Conservation (phyloP, 2,888 invertebrate species). For the Dryadula phaetusa region DNA sequence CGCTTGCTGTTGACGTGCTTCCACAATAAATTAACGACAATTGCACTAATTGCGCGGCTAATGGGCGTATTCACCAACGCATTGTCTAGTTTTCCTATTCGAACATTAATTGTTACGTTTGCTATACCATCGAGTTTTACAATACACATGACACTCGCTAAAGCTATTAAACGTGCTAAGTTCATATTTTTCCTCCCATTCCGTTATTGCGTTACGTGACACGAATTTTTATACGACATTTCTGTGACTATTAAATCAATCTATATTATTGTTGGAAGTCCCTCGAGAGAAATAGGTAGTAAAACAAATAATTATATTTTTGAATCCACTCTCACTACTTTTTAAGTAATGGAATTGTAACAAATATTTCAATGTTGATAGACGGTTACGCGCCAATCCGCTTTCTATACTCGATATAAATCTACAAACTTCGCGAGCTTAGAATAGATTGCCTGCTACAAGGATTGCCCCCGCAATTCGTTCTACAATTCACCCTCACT, state of each 20-base stretch:
- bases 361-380: conserved; percentile 64
- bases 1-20: conserved; percentile 57
- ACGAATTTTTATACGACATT: conserved; percentile 54
- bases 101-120: conserved; percentile 65
- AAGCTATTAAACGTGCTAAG: conserved; percentile 5
- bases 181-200: conserved; percentile 50
- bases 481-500: conserved; percentile 51
- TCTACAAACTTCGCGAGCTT: conserved; percentile 72
- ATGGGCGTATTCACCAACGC: conserved; percentile 71
- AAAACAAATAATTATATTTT: conserved; percentile 60
- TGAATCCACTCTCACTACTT: conserved; percentile 46
- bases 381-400: conserved; percentile 64
- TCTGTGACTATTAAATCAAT: conserved; percentile 62
- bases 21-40: conserved; percentile 80
- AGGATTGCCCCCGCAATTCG: conserved; percentile 65
- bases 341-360: conserved; percentile 53
- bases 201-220: conserved; percentile 68
- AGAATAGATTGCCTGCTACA: conserved; percentile 76
- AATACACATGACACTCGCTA: conserved; percentile 2
- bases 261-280: conserved; percentile 56
- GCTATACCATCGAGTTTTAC: conserved; percentile 45
- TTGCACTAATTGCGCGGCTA: conserved; percentile 82
- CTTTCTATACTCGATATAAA: conserved; percentile 77
- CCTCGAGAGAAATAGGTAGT: conserved; percentile 53
- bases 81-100: conserved; percentile 72